Conservation (phyloP, 2,888 invertebrate species). For the Blastobasis lacticolella region DNA sequence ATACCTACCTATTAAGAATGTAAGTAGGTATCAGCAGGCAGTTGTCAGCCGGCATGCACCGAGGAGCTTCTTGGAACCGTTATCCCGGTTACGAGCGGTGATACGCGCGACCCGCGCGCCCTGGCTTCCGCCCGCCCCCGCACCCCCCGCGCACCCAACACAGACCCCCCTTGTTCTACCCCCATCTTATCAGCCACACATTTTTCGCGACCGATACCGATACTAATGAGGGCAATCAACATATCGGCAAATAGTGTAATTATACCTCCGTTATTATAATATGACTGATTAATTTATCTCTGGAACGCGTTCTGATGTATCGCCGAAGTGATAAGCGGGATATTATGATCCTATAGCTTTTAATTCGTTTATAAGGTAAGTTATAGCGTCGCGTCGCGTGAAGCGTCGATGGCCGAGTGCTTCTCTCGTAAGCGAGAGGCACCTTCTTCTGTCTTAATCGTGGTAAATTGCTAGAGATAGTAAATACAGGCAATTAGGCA, state of each 20-base stretch:
- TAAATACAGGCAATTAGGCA: too few species aligned
- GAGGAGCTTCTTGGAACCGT: slow-evolving; percentile 22
- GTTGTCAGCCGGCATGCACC: slow-evolving; percentile 5
- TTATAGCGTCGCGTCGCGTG: too few species aligned
- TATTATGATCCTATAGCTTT: too few species aligned
- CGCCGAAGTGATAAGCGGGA: slow-evolving; percentile 4
- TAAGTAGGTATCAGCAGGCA: not conserved
- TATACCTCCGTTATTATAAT: slow-evolving; percentile 27
- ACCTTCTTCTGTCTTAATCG: too few species aligned
- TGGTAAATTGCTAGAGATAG: too few species aligned
- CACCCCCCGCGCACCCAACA: slow-evolving; percentile 24
- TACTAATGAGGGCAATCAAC: slow-evolving; percentile 54
- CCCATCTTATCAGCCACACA: slow-evolving; percentile 64
- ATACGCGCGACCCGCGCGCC: slow-evolving; percentile 10
- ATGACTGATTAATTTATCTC: slow-evolving; percentile 33
- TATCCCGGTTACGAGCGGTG: slow-evolving; percentile 13
- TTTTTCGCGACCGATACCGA: slow-evolving; percentile 59
- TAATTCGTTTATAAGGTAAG: too few species aligned
- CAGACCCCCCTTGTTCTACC: slow-evolving; percentile 51
- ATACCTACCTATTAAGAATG: not conserved
- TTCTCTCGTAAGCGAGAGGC: too few species aligned
- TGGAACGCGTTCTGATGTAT: slow-evolving; percentile 21
- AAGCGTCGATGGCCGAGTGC: too few species aligned
- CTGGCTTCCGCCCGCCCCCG: slow-evolving; percentile 16
- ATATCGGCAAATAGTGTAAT: slow-evolving; percentile 49